Base-by-base conservation (phyloP, 2,888 invertebrate species). In the Sphaeridia pumilis region DNA sequence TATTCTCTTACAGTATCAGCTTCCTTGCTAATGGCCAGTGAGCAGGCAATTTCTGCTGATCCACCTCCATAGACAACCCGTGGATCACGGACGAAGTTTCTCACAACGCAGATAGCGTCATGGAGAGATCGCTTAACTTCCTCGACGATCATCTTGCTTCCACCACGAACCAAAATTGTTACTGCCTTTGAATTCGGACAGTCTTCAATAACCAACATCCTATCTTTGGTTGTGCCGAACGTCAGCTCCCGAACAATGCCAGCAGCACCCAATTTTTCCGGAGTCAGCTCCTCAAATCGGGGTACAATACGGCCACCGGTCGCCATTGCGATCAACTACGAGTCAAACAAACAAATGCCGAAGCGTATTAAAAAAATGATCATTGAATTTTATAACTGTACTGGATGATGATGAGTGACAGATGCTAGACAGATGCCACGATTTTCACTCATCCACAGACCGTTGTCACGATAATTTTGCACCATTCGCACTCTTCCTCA, bases 291-390 rank as follows among this genome's bases (percentile, higher is more conserved):
- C 70, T 93, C 89, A 70, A 99, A 99, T 47, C 95, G 78, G 0
- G 98, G 98, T 51, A 99, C 97, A 67, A 99, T 98, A 26, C 98
- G 78, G 47, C 97, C 98, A 31, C 95, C 95, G 1, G 98, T 98
- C 7, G 98, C 98, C 66, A 98, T 98, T 28, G 98, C 98, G 61
- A 99, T 94, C 59, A 98, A 76, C 78, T 79, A 63, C 58, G 68
- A 41, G 20, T n/a, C n/a, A 7, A 50, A 41, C 17, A 22, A 20
- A 21, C 22, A 38, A n/a, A n/a, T n/a, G n/a, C n/a, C n/a, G n/a
- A n/a, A n/a, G n/a, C n/a, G n/a, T n/a, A n/a, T n/a, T n/a, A n/a
- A n/a, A n/a, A n/a, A n/a, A n/a, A n/a, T n/a, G n/a, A n/a, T n/a
- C n/a, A n/a, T n/a, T n/a, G n/a, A n/a, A n/a, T n/a, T n/a, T n/a